Percentiles rank a stretch among this genome's conserved stretches.
Conservation (phyloP, 2,113 vertebrate genomes). For the Limnothrissa miodon region DNA sequence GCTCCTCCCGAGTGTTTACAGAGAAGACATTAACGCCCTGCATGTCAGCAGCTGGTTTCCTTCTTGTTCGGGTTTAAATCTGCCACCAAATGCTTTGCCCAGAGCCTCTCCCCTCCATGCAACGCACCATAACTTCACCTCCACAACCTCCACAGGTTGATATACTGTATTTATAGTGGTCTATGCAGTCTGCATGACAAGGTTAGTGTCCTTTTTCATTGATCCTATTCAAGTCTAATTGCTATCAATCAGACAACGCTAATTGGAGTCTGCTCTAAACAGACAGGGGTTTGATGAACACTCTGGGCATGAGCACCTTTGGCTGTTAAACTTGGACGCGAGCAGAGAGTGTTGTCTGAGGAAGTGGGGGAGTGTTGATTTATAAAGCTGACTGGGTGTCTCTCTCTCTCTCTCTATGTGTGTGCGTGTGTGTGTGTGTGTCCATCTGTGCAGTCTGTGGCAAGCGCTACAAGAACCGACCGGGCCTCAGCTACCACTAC, state of each 20-base stretch:
- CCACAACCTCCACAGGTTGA: not conserved
- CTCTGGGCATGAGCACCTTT: not conserved
- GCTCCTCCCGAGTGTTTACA: not conserved
- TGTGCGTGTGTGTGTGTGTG: no score
- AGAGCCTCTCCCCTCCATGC: not conserved
- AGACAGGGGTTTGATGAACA: not conserved
- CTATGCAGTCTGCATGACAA: not conserved
- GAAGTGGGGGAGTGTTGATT: not conserved
- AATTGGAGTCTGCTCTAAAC: not conserved
- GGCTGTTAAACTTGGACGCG: not conserved
- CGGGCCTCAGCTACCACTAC: conserved; percentile 96
- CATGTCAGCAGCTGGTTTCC: not conserved
- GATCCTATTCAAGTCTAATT: not conserved
- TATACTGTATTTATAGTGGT: not conserved
- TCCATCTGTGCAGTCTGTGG: conserved; percentile 81
- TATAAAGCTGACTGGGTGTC: not conserved
- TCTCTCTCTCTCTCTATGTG: no score
- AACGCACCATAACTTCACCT: not conserved
- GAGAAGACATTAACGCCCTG: not conserved
- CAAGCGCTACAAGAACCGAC: conserved; percentile 98
- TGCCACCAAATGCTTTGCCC: conserved; percentile 1
- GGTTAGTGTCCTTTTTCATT: not conserved
- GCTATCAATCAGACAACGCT: not conserved
- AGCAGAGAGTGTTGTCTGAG: not conserved
- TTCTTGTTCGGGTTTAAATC: not conserved